A percentile compares a stretch with the other conserved stretches of the same genome.
Evolutionary conservation across 2,113 vertebrate genomes (phyloP).

Genomic region (Mus musculus): DNA sequence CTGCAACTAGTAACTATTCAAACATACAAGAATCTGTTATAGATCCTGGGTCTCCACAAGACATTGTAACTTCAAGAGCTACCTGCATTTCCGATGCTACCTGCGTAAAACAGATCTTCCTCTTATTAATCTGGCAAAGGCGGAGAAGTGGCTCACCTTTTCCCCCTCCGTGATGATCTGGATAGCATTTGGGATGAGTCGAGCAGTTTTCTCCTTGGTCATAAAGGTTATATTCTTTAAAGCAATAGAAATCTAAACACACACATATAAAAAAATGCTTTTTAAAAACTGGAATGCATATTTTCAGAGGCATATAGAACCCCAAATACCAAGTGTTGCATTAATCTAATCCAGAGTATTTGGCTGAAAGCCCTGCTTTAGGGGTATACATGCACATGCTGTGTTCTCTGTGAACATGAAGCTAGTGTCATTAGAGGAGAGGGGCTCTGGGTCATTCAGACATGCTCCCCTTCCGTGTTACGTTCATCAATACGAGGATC

Average conservation of each 20-base stretch:
- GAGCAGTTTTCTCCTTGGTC: conserved; percentile 95
- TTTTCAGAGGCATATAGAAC: conserved; percentile 38
- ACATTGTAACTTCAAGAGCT: not conserved
- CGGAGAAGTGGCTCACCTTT: conserved; percentile 88
- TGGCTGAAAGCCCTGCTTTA: conserved; percentile 16
- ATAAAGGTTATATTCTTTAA: conserved; percentile 92
- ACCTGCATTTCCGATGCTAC: not conserved
- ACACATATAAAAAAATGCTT: conserved; percentile 49
- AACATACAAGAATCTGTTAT: not conserved
- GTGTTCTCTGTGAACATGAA: conserved; percentile 8
- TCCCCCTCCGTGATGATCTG: conserved; percentile 92
- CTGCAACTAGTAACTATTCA: conserved; percentile 1
- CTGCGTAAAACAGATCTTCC: conserved; percentile 7
- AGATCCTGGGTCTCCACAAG: not conserved
- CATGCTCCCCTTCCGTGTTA: not conserved
- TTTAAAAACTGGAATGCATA: conserved; percentile 33
- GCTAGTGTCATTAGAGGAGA: not conserved
- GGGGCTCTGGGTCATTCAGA: not conserved
- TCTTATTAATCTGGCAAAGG: not conserved
- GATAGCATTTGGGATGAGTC: conserved; percentile 96
- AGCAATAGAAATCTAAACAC: conserved; percentile 89
- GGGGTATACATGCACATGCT: not conserved
- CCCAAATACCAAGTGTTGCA: conserved; percentile 46
- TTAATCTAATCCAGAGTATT: conserved; percentile 2
- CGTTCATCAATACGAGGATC: not conserved